These are phyloP conservation scores for Eudyptes chrysolophus DNA, from an alignment of 2,113 vertebrate species.

Conservation along the genomic window DNA sequence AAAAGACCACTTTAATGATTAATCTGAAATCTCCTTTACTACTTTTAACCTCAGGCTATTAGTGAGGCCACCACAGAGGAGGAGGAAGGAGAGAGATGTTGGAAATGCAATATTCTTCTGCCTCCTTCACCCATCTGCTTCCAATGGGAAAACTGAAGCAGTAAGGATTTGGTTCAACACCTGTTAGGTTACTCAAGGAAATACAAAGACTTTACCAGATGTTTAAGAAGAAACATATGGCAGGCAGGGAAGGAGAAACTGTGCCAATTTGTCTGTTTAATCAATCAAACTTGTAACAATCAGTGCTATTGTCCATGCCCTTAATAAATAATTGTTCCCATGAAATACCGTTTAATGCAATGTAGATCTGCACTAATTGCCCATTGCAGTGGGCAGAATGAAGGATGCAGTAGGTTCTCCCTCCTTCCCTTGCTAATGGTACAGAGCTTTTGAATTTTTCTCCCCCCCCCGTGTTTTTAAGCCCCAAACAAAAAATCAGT, in stretches of 20 bases:
- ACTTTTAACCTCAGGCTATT: conserved; percentile 4
- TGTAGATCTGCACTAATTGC: background rate
- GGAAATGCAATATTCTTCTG: background rate
- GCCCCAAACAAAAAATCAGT: background rate
- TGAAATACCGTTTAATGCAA: background rate
- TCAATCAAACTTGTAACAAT: conserved; percentile 64
- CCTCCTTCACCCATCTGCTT: conserved; percentile 50
- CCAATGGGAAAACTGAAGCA: conserved; percentile 49
- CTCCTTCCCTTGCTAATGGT: background rate
- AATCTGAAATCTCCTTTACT: background rate
- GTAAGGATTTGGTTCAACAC: conserved; percentile 58
- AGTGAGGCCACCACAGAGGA: background rate
- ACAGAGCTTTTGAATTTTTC: background rate
- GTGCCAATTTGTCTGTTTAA: conserved; percentile 63
- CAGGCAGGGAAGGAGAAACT: conserved; percentile 36
- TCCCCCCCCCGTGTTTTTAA: background rate
- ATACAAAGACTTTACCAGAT: conserved; percentile 51
- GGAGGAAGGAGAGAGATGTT: background rate
- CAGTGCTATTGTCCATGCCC: conserved; percentile 44
- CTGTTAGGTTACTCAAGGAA: conserved; percentile 64
- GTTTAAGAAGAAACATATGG: conserved; percentile 71
- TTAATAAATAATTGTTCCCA: conserved; percentile 25
- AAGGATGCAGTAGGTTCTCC: background rate
- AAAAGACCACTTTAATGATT: background rate
- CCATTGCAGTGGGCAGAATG: background rate